Percentiles rank a stretch among this genome's conserved stretches.
Conservation (phyloP, 2,797 vertebrate genomes). For the Oceanodroma leucorhoa region DNA sequence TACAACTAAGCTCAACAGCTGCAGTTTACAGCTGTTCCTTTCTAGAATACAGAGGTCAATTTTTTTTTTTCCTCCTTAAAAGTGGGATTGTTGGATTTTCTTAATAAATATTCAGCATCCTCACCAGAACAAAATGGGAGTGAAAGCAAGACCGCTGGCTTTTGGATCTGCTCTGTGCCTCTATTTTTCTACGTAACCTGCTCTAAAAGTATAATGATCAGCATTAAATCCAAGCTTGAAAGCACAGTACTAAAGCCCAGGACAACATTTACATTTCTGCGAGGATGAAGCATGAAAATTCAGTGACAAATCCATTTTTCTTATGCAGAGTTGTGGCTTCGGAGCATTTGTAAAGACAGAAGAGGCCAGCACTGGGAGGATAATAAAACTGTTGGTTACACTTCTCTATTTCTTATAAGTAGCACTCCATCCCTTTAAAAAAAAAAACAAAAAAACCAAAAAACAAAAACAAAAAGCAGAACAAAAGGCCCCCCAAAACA, state of each 20-base stretch:
- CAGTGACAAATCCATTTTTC: slow-evolving; percentile 76
- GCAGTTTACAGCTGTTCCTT: slow-evolving; percentile 33
- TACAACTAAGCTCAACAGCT: neutral
- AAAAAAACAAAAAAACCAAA: neutral
- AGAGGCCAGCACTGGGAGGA: neutral
- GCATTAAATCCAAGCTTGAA: slow-evolving; percentile 71
- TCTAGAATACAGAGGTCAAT: neutral
- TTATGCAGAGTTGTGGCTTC: slow-evolving; percentile 52
- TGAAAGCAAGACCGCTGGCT: slow-evolving; percentile 46
- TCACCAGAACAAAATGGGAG: slow-evolving; percentile 48
- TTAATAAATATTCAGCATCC: slow-evolving; percentile 59
- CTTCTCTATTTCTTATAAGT: neutral
- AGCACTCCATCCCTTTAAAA: neutral
- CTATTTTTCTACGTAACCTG: slow-evolving; percentile 64
- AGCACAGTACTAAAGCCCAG: slow-evolving; percentile 68
- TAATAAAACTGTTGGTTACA: slow-evolving; percentile 24
- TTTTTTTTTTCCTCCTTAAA: neutral
- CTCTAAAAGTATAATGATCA: slow-evolving; percentile 72
- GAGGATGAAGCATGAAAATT: slow-evolving; percentile 64
- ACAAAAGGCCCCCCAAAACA: neutral
- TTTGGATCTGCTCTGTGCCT: slow-evolving; percentile 55
- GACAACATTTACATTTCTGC: slow-evolving; percentile 75
- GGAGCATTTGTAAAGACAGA: slow-evolving; percentile 53
- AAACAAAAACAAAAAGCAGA: neutral
- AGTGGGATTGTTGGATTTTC: slow-evolving; percentile 34